phyloP scores from a whole-genome alignment of 2,113 vertebrate species.

The Chionomys nivalis region DNA sequence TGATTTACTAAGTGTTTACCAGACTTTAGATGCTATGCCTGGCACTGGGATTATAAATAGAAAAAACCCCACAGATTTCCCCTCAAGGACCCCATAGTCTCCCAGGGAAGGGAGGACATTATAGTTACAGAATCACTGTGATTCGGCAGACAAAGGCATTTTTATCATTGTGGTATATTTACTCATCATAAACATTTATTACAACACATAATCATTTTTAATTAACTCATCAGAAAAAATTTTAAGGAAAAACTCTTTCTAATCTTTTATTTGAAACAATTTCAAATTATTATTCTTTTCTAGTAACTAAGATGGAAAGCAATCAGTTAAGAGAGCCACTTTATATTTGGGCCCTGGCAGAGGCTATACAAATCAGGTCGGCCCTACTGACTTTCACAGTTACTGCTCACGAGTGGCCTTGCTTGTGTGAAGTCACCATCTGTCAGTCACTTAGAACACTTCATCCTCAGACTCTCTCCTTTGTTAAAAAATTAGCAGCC shows the following conservation, averaged over 20 bases:
- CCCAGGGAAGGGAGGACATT: neutral
- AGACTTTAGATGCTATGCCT: constrained; percentile 14
- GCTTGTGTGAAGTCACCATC: constrained; percentile 25
- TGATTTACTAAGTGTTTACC: constrained; percentile 53
- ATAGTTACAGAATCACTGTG: neutral
- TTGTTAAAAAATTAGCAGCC: constrained; percentile 41
- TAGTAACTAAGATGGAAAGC: neutral
- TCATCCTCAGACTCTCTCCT: constrained; percentile 1
- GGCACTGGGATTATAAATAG: neutral
- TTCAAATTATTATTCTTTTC: constrained; percentile 30
- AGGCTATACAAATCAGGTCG: neutral
- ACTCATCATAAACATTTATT: constrained; percentile 2
- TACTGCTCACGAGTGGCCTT: constrained; percentile 27
- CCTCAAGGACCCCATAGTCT: neutral
- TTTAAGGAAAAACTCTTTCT: neutral
- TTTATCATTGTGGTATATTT: neutral
- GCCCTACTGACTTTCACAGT: constrained; percentile 48
- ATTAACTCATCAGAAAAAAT: constrained; percentile 32
- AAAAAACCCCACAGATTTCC: neutral
- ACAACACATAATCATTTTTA: neutral
- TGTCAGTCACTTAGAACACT: constrained; percentile 42
- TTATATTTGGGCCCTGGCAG: constrained; percentile 15
- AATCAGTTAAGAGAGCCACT: neutral
- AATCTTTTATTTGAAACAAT: constrained; percentile 53
- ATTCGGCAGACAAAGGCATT: neutral